Evolutionary conservation across 2,888 invertebrate genomes (phyloP), one percentile per base, ranked within the genome.

Genomic region (Thalpophila matura): DNA sequence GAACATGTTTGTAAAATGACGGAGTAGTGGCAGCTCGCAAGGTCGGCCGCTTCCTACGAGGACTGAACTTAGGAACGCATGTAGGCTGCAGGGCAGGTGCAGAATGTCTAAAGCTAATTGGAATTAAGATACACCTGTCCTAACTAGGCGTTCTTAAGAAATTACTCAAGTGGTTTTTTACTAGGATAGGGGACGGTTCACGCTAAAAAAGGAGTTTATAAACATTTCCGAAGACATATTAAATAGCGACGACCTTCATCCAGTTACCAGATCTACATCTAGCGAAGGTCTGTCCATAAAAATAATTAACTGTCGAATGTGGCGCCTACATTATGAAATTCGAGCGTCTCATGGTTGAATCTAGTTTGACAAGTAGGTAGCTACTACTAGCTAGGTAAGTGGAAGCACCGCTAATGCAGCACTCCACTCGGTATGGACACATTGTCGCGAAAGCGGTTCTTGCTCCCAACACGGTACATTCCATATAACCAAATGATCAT

Each of bases 391-490:
- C 22, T 51, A 40, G 12, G 33, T 29, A 40, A 7, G 42, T 59
- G 18, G 72, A 73, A 65, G 68, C 74, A 80, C 82, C 80, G 84
- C 83, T 83, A 86, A 84, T 84, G 80, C 77, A 79, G 81, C 71
- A 70, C 51, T 64, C 24, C 40, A 43, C 38, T 70, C 18, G 6
- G 79, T 85, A 86, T 85, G 87, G 86, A 81, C 80, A 86, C 80
- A 83, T 81, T 84, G 84, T 84, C 88, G 87, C 88, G 90, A 93
- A 92, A 92, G 93, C 89, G 80, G 91, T 89, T 89, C 89, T 90
- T 87, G 87, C 81, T 65, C 47, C 79, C 72, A 71, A 77, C 78
- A 50, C 47, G 26, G 75, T 63, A 71, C 89, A 91, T 89, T 89
- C 91, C 89, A 81, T 79, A 50, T 63, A 86, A 79, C 81, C 85